These are phyloP conservation scores for Arrhamphus sclerolepis DNA, from an alignment of 2,797 vertebrate species.

Conservation along the genomic window DNA sequence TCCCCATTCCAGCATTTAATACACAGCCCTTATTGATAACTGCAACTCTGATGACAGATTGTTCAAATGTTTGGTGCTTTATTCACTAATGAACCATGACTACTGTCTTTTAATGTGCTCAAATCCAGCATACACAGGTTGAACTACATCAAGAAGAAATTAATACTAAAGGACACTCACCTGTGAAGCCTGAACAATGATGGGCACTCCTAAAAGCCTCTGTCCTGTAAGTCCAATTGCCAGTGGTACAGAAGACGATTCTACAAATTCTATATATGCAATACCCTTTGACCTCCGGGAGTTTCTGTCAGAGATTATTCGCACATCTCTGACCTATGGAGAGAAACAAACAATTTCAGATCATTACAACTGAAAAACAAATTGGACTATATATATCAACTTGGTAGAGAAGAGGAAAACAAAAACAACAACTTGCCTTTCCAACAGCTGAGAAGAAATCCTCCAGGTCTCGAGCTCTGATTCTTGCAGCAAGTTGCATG, in stretches of 20 bases:
- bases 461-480: conserved; percentile 95
- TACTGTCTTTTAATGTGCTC: too few relatives aligned
- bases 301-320: conserved; percentile 98
- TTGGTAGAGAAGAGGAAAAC: not conserved
- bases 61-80: too few relatives aligned
- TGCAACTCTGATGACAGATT: too few relatives aligned
- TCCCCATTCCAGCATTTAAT: not conserved
- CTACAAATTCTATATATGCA: conserved; percentile 98
- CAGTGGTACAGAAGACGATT: conserved; percentile 94
- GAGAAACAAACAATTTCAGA: not conserved
- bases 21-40: too few relatives aligned
- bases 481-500: conserved; percentile 98
- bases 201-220: conserved; percentile 94
- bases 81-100: too few relatives aligned
- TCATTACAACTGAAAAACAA: not conserved
- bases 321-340: conserved; percentile 92
- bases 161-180: conserved; percentile 65
- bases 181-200: conserved; percentile 98
- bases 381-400: not conserved
- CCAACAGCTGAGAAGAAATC: conserved; percentile 99
- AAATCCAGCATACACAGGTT: too few relatives aligned
- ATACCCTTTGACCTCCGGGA: conserved; percentile 98
- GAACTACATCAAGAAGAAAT: too few relatives aligned
- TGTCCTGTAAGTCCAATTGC: conserved; percentile 98
- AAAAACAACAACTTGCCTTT: conserved; percentile 81